Conservation (phyloP, 2,797 vertebrate species). For the Ficedula albicollis region DNA sequence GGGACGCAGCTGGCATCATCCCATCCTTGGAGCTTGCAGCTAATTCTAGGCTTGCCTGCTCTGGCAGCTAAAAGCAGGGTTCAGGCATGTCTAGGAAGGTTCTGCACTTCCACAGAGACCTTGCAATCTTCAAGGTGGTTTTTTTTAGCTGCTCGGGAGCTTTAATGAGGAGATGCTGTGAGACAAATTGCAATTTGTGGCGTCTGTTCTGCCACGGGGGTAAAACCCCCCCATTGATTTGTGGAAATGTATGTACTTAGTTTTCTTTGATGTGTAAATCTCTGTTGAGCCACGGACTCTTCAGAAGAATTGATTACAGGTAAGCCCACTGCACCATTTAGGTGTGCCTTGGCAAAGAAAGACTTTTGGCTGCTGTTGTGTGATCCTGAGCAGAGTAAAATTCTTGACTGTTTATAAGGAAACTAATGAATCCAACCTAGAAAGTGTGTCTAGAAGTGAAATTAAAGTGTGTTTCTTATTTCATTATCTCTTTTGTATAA, state of each 20-base stretch:
- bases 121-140: neutral
- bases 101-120: neutral
- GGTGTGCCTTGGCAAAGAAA: neutral
- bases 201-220: neutral
- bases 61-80: neutral
- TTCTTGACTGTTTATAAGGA: neutral
- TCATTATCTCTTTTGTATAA: neutral
- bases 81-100: neutral
- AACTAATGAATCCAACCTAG: neutral
- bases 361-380: neutral
- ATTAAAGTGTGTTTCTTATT: neutral
- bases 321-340: neutral
- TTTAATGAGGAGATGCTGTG: neutral
- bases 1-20: neutral
- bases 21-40: neutral
- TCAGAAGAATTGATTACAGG: neutral
- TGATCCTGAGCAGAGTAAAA: neutral
- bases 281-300: neutral
- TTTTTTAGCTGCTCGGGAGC: neutral
- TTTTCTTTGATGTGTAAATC: conserved; percentile 12
- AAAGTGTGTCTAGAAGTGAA: neutral
- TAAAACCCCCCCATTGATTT: neutral
- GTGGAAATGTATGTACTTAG: neutral
- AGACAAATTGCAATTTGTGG: neutral
- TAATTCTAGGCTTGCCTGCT: neutral